Percentiles rank a stretch among this genome's conserved stretches.
Conservation (phyloP, 2,113 vertebrate species). For the Xiphorhynchus elegans region DNA sequence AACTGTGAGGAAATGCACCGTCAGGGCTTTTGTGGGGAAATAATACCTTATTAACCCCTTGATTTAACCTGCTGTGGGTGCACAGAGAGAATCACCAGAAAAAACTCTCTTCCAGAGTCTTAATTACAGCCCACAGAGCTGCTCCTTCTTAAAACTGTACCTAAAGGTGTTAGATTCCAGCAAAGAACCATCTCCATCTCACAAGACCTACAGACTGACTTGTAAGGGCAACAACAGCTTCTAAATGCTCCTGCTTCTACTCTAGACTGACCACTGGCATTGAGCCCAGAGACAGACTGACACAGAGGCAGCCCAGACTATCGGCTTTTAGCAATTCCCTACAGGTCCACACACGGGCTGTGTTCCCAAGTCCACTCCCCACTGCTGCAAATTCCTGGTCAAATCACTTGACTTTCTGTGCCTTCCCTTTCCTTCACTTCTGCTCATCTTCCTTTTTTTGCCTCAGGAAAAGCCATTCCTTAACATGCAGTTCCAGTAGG, state of each 20-base stretch:
- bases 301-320: neutral
- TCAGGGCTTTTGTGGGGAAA: slow-evolving; percentile 89
- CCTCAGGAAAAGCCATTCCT: neutral
- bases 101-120: neutral
- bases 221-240: neutral
- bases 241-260: neutral
- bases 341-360: rapidly evolving
- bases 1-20: slow-evolving; percentile 82
- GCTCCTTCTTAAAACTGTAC: neutral
- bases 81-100: slow-evolving; percentile 2
- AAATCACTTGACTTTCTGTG: neutral
- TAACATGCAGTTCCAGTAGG: neutral
- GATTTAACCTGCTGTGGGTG: slow-evolving; percentile 49
- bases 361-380: neutral
- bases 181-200: neutral
- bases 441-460: neutral
- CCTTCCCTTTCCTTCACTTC: neutral
- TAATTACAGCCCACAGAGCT: neutral
- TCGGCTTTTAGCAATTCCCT: neutral
- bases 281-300: neutral
- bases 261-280: neutral
- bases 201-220: neutral
- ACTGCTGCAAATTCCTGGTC: rapidly evolving
- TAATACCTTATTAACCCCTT: slow-evolving; percentile 87
- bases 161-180: neutral